A percentile compares a stretch with the other conserved stretches of the same genome.
Evolutionary conservation across 1,140 invertebrate species (phyloP).

Genomic region (Acromyrmex echinatior): DNA sequence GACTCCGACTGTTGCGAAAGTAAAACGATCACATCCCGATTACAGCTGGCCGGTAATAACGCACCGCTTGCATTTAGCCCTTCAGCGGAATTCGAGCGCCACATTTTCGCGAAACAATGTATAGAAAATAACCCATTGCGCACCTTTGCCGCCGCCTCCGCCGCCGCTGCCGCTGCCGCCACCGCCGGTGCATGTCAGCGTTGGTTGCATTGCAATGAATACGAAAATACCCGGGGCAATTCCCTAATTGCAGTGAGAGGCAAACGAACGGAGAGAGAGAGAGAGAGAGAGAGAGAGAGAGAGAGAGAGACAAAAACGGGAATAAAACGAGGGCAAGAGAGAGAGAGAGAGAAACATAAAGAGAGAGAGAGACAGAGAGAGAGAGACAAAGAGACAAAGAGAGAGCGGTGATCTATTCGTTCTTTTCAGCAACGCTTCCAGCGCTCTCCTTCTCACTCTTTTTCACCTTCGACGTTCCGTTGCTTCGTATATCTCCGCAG

Average conservation of each 20-base stretch:
- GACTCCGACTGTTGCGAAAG: slow-evolving; percentile 6
- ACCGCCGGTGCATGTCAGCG: slow-evolving; percentile 72
- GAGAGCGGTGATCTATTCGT: slow-evolving; percentile 70
- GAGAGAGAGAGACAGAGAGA: no score
- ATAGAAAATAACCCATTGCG: slow-evolving; percentile 78
- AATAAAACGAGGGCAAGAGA: slow-evolving; percentile 32
- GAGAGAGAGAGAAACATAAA: slow-evolving; percentile 45
- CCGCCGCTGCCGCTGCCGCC: slow-evolving; percentile 1
- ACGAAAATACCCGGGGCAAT: slow-evolving; percentile 80
- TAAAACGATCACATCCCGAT: slow-evolving; percentile 52
- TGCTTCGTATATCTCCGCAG: slow-evolving; percentile 35
- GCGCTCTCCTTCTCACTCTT: slow-evolving; percentile 55
- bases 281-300: no score
- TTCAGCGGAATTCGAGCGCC: slow-evolving; percentile 64
- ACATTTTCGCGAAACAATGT: slow-evolving; percentile 73
- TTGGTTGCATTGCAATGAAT: slow-evolving; percentile 80
- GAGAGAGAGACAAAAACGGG: slow-evolving; percentile 9
- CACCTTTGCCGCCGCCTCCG: slow-evolving; percentile 69
- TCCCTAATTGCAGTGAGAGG: slow-evolving; percentile 84
- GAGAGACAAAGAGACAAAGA: slow-evolving; percentile 18
- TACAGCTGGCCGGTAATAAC: slow-evolving; percentile 37
- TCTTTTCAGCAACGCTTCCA: slow-evolving; percentile 75
- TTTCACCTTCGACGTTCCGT: slow-evolving; percentile 64
- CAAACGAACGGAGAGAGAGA: slow-evolving; percentile 67
- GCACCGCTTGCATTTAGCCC: slow-evolving; percentile 45